Conservation (phyloP, 1,140 invertebrate species). For the Stratiolaelaps scimitus region DNA sequence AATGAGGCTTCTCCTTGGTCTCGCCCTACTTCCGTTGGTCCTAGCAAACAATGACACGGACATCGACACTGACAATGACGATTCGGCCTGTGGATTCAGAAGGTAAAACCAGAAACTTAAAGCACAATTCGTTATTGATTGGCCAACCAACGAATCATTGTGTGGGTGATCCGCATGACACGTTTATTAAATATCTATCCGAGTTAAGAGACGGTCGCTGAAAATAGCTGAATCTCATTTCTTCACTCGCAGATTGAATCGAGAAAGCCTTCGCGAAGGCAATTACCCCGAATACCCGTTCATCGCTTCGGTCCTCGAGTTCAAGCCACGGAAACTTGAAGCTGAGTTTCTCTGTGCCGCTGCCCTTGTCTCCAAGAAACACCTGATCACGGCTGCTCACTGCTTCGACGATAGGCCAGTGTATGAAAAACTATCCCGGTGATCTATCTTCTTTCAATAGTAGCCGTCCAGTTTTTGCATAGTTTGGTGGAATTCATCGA, state of each 20-base stretch:
- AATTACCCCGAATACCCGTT: conserved; percentile 19
- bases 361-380: conserved; percentile 58
- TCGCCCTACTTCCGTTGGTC: too few species aligned
- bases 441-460: background rate
- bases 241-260: background rate
- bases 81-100: too few species aligned
- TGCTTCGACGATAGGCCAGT: conserved; percentile 42
- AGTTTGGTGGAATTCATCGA: too few species aligned
- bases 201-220: too few species aligned
- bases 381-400: conserved; percentile 67
- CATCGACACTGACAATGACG: too few species aligned
- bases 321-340: conserved; percentile 19
- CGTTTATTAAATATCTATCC: too few species aligned
- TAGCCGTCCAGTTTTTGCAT: background rate
- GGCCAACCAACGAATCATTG: too few species aligned
- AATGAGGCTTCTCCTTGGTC: too few species aligned
- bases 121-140: too few species aligned
- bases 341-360: conserved; percentile 50
- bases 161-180: too few species aligned
- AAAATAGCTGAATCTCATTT: background rate
- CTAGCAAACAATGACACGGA: too few species aligned
- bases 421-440: background rate
- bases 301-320: conserved; percentile 15
- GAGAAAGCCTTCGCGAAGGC: background rate
- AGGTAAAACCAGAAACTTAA: too few species aligned